phyloP scores from a whole-genome alignment of 2,113 vertebrate species.

The mouse (Mus musculus) region GRCm39 chr16:41634001-41634500 shows the following conservation, averaged over 20 bases:
- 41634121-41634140: neutral
- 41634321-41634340: neutral
- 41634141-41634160: neutral
- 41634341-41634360: neutral
- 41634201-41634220: neutral
- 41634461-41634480: neutral
- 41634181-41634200: neutral
- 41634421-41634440: neutral
- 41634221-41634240: neutral
- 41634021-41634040: neutral
- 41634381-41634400: neutral
- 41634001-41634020: neutral
- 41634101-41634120: neutral
- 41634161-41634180: neutral
- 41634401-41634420: neutral
- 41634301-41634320: neutral
- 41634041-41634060: neutral
- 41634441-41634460: neutral
- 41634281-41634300: slow-evolving; percentile 3
- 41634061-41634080: neutral
- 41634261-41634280: neutral
- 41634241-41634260: neutral
- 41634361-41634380: neutral
- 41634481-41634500: neutral
- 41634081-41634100: neutral